A percentile compares a stretch with the other conserved stretches of the same genome.
Evolutionary conservation across 2,113 vertebrate genomes (phyloP).

Genomic region (Apteryx owenii): DNA sequence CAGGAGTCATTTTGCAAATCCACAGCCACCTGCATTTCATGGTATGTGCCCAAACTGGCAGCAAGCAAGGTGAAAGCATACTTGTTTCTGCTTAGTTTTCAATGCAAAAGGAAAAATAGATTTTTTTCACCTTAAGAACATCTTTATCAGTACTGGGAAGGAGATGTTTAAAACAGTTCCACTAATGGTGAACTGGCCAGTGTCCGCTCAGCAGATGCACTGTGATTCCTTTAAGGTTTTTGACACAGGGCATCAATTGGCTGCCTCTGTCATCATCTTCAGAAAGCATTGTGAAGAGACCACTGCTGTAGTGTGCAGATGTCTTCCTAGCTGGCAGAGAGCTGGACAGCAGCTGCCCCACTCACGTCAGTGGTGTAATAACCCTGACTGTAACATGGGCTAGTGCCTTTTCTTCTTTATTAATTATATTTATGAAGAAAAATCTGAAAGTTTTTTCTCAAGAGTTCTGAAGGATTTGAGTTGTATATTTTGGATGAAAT

Average conservation of each 20-base stretch:
- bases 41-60: background rate
- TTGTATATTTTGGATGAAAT: background rate
- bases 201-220: background rate
- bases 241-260: background rate
- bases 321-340: background rate
- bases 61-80: background rate
- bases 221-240: background rate
- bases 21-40: background rate
- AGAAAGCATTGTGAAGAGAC: background rate
- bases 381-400: background rate
- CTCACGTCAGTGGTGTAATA: background rate
- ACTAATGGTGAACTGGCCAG: background rate
- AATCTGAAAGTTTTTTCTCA: conserved; percentile 12
- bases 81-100: background rate
- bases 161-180: background rate
- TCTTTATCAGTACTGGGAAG: background rate
- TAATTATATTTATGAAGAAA: background rate
- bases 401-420: conserved; percentile 49
- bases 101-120: background rate
- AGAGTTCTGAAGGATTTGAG: background rate
- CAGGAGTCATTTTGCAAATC: background rate
- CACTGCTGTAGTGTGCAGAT: background rate
- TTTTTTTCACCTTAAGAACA: background rate
- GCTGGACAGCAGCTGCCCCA: background rate
- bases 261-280: rapidly evolving